Evolutionary conservation across 2,888 invertebrate genomes (phyloP).

Genomic region (Rhagophthalmus giganteus): DNA sequence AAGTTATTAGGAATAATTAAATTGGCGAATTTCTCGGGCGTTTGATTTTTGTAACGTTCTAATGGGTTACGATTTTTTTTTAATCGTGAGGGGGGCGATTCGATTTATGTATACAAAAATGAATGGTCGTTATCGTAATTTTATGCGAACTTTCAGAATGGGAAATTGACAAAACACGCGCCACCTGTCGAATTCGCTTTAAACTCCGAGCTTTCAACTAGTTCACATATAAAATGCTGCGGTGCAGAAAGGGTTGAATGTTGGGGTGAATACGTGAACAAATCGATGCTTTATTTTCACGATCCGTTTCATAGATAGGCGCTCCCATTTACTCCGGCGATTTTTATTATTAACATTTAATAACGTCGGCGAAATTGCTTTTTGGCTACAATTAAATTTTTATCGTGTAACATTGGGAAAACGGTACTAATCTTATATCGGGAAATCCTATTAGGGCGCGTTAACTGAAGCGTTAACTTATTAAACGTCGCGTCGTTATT

Average conservation of each 20-base stretch:
- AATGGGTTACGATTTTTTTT: too few species aligned
- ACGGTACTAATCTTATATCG: not conserved
- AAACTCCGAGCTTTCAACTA: conserved; percentile 9
- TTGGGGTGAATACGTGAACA: conserved; percentile 30
- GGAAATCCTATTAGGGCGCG: too few species aligned
- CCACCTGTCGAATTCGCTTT: conserved; percentile 34
- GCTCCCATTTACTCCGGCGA: conserved; percentile 2
- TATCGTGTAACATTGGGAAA: not conserved
- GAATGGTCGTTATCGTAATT: too few species aligned
- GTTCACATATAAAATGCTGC: conserved; percentile 17
- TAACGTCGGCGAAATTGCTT: not conserved
- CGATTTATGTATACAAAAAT: too few species aligned
- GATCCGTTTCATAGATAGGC: conserved; percentile 6
- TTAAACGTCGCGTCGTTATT: conserved; percentile 4
- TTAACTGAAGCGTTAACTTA: conserved; percentile 7
- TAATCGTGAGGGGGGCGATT: too few species aligned
- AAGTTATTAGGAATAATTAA: too few species aligned
- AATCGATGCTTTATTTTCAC: conserved; percentile 33
- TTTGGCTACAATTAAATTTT: not conserved
- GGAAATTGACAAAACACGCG: too few species aligned
- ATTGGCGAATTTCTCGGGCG: too few species aligned
- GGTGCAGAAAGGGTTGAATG: conserved; percentile 44
- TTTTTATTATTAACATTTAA: too few species aligned
- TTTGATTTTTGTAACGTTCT: too few species aligned
- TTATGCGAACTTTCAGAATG: too few species aligned